A percentile compares a stretch with the other conserved stretches of the same genome.
These are phyloP conservation scores for Mesorhabditis belari DNA, from an alignment of 2,888 invertebrate species.

Conservation along the genomic window DNA sequence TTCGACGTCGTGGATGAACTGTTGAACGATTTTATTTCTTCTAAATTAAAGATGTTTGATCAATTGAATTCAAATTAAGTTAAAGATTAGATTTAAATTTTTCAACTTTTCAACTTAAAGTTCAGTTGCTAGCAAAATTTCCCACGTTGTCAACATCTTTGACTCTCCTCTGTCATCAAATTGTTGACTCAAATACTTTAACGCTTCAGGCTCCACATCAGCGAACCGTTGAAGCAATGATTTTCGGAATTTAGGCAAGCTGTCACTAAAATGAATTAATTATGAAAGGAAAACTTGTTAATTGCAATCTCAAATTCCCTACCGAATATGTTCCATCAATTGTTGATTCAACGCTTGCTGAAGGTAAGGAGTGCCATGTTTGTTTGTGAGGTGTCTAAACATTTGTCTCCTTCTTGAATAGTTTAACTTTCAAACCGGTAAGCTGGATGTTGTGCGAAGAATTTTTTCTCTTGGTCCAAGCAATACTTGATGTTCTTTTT, in stretches of 20 bases:
- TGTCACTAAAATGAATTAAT: too few species aligned
- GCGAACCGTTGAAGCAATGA: constrained; percentile 90
- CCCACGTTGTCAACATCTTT: too few species aligned
- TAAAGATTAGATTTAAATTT: too few species aligned
- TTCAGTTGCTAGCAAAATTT: too few species aligned
- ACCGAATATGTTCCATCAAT: constrained; percentile 95
- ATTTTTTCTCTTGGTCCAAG: constrained; percentile 87
- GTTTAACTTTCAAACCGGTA: too few species aligned
- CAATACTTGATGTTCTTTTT: constrained; percentile 91
- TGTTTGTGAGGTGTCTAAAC: constrained; percentile 79
- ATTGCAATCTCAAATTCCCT: too few species aligned
- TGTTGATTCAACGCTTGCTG: constrained; percentile 94
- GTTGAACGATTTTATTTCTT: constrained; percentile 83
- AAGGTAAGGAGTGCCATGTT: constrained; percentile 89
- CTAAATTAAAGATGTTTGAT: too few species aligned
- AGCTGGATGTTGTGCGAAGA: constrained; percentile 91
- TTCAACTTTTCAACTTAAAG: too few species aligned
- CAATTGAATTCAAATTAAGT: too few species aligned
- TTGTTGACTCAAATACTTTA: constrained; percentile 94
- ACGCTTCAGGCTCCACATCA: constrained; percentile 94
- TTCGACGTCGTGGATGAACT: constrained; percentile 92
- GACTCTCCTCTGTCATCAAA: constrained; percentile 97
- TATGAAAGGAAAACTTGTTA: too few species aligned
- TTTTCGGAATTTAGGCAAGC: constrained; percentile 83
- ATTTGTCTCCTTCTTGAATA: too few species aligned